Conservation (phyloP, 2,888 invertebrate genomes). For the Tipula confusa region DNA sequence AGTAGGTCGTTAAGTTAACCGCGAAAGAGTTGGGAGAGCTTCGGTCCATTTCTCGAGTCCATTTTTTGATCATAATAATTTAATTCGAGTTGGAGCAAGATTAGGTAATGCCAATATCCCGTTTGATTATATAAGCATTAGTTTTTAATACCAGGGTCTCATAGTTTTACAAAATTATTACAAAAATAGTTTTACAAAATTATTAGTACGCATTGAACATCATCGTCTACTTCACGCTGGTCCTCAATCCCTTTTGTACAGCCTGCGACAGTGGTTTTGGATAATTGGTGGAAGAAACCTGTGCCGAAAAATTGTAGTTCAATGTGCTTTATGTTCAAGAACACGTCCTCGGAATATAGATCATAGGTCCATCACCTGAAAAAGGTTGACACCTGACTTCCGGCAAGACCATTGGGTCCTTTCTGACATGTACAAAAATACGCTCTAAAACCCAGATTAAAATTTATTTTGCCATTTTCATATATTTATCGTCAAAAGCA, state of each 20-base stretch:
- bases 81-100: no score
- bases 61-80: not conserved
- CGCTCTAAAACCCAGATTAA: conserved; percentile 34
- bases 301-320: conserved; percentile 33
- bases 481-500: conserved; percentile 36
- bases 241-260: conserved; percentile 33
- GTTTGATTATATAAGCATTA: no score
- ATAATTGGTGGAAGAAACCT: conserved; percentile 34
- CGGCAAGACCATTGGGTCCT: conserved; percentile 34
- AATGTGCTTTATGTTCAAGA: conserved; percentile 35
- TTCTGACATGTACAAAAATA: conserved; percentile 30
- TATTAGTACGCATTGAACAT: not conserved
- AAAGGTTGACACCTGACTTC: conserved; percentile 35
- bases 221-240: not conserved
- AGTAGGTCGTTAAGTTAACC: no score
- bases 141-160: not conserved
- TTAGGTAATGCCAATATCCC: no score
- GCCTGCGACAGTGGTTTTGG: conserved; percentile 35
- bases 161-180: not conserved
- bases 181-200: no score
- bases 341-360: conserved; percentile 34
- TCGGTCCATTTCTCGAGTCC: no score
- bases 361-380: conserved; percentile 36
- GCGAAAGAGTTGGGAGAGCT: no score
- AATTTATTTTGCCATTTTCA: conserved; percentile 35